Evolutionary conservation across 1,140 invertebrate species (phyloP).

Genomic region (Drosophila oshimai): DNA sequence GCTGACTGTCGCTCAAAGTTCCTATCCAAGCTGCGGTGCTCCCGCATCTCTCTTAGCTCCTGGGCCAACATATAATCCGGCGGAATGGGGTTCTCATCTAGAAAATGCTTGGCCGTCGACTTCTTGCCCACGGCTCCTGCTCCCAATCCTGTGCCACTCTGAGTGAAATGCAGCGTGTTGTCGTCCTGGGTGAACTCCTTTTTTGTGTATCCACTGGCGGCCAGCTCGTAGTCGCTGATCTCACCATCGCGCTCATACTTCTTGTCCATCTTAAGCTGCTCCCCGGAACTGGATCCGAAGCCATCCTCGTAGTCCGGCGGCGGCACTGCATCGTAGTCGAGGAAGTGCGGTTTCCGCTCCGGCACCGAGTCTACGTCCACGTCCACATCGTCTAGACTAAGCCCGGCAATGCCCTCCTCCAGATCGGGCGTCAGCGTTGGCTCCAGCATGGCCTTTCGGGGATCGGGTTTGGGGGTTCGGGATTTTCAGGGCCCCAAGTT

Average conservation of each 20-base stretch:
- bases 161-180: constrained; percentile 73
- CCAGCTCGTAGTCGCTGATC: constrained; percentile 79
- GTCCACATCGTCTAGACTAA: constrained; percentile 52
- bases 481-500: constrained; percentile 15
- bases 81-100: constrained; percentile 82
- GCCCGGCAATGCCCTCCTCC: constrained; percentile 34
- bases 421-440: constrained; percentile 45
- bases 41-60: constrained; percentile 69
- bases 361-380: constrained; percentile 70
- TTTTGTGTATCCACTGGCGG: constrained; percentile 81
- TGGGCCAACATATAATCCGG: constrained; percentile 79
- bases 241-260: constrained; percentile 81
- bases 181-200: constrained; percentile 82
- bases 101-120: constrained; percentile 70
- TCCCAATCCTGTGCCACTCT: constrained; percentile 18
- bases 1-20: constrained; percentile 78
- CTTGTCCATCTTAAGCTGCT: constrained; percentile 79
- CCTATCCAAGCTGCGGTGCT: constrained; percentile 77
- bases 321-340: constrained; percentile 85
- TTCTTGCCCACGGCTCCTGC: constrained; percentile 27
- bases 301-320: constrained; percentile 84
- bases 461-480: neutral
- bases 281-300: constrained; percentile 44
- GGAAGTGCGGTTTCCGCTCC: constrained; percentile 84
- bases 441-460: constrained; percentile 49